Base-by-base conservation (phyloP, 2,888 invertebrate genomes). In the Tyria jacobaeae region DNA sequence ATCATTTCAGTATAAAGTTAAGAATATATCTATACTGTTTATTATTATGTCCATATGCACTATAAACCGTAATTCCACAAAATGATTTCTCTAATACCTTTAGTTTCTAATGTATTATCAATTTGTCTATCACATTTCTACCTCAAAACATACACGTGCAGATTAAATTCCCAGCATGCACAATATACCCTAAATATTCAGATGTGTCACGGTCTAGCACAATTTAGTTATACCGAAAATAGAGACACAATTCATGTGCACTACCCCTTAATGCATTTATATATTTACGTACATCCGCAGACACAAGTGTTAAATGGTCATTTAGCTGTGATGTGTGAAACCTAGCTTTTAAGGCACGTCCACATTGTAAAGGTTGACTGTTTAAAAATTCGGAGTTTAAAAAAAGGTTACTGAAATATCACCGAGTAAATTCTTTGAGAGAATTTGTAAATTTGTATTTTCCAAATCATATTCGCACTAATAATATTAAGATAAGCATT, bases 251-350 rank as follows among this genome's bases (percentile, higher is more conserved):
- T 68, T 73, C 74, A 74, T 79, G 64, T 74, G 65, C 70, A 68
- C 76, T 64, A 60, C 51, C 57, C 68, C 68, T 64, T 68, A 64
- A 70, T 63, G 66, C 66, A 72, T 71, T 76, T 76, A 74, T 78
- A 76, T 78, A n/a, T n/a, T n/a, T n/a, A 70, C 66, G 70, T 74
- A 76, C 72, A 68, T 57, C 50, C 72, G 74, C 73, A 47, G 71
- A 69, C 71, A 50, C 57, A 69, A 69, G 76, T 60, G 79, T 66
- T 79, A 81, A 79, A 68, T 77, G 66, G 58, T 62, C 70, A 70
- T 75, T 79, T 78, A 81, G 70, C 73, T 72, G 69, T 71, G 63
- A 70, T 59, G 50, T 53, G 68, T 62, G 54, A 64, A 66, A 62
- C 51, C 25, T 49, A 67, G 64, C 71, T 71, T 78, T 75, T 15